Evolutionary conservation across 2,797 vertebrate genomes (phyloP).

Genomic region (Macrochelys suwanniensis): DNA sequence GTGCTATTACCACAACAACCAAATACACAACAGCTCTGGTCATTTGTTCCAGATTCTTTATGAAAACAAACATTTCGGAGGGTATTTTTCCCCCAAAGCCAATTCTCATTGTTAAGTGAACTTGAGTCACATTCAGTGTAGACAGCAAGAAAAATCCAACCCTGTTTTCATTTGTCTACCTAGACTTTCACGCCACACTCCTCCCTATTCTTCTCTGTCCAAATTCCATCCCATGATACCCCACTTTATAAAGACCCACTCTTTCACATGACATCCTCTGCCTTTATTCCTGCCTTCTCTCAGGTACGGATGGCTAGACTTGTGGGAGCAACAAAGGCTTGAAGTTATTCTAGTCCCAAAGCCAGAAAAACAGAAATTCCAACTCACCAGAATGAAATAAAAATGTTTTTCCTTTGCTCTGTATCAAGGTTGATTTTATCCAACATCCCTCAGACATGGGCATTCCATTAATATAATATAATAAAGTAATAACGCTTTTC

Average conservation of each 20-base stretch:
- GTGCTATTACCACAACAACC: too few species aligned
- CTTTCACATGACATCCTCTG: neutral
- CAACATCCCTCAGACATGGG: neutral
- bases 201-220: neutral
- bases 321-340: neutral
- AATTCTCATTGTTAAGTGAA: constrained; percentile 41
- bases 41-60: constrained; percentile 57
- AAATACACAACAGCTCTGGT: neutral
- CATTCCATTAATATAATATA: neutral
- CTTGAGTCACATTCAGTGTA: neutral
- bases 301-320: neutral
- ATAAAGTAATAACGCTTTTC: too few species aligned
- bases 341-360: neutral
- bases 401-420: neutral
- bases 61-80: constrained; percentile 50
- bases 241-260: neutral
- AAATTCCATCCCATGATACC: neutral
- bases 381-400: neutral
- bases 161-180: neutral
- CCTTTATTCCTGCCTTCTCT: neutral
- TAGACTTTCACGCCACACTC: neutral
- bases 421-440: neutral
- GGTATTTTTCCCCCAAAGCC: constrained; percentile 26
- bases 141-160: neutral
- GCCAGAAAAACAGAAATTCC: neutral